These are phyloP conservation scores for Drosophila parabipectinata DNA, from an alignment of 1,140 invertebrate genomes.

Conservation along the genomic window DNA sequence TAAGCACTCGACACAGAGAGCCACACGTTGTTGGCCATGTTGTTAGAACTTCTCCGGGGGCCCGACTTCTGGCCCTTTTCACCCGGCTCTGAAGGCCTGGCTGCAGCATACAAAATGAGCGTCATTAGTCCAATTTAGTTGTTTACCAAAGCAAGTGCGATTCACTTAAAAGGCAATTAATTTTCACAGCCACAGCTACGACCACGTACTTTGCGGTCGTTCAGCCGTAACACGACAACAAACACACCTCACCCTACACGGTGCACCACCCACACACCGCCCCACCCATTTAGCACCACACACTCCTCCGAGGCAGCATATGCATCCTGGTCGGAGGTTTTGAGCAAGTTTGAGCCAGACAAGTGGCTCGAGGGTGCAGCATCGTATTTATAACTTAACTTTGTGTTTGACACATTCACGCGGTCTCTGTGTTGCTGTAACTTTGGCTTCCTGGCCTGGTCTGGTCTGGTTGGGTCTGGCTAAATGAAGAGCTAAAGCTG, in stretches of 20 bases:
- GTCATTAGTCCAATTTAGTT: constrained; percentile 84
- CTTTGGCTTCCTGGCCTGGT: constrained; percentile 44
- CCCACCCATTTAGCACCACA: neutral
- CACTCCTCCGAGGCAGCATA: constrained; percentile 2
- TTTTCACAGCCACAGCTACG: constrained; percentile 72
- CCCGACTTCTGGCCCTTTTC: constrained; percentile 6
- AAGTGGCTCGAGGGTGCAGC: constrained; percentile 41
- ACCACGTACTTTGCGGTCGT: constrained; percentile 82
- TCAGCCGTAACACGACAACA: constrained; percentile 80
- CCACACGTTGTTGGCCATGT: constrained; percentile 50
- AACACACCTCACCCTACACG: constrained; percentile 47
- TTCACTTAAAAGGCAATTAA: constrained; percentile 84
- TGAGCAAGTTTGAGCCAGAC: constrained; percentile 1
- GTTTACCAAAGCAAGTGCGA: constrained; percentile 83
- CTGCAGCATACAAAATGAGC: constrained; percentile 78
- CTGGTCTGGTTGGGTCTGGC: constrained; percentile 27
- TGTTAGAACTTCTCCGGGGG: constrained; percentile 30
- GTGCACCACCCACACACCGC: neutral
- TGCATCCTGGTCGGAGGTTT: constrained; percentile 8
- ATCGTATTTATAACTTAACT: constrained; percentile 81
- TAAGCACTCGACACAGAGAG: constrained; percentile 44
- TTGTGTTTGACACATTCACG: constrained; percentile 80
- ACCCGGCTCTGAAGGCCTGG: constrained; percentile 11
- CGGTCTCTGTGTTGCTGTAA: constrained; percentile 46
- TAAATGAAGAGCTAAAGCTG: constrained; percentile 62